Evolutionary conservation across 1,140 invertebrate genomes (phyloP), one percentile per base, ranked within the genome.

Genomic region (Drosophila aff.): DNA sequence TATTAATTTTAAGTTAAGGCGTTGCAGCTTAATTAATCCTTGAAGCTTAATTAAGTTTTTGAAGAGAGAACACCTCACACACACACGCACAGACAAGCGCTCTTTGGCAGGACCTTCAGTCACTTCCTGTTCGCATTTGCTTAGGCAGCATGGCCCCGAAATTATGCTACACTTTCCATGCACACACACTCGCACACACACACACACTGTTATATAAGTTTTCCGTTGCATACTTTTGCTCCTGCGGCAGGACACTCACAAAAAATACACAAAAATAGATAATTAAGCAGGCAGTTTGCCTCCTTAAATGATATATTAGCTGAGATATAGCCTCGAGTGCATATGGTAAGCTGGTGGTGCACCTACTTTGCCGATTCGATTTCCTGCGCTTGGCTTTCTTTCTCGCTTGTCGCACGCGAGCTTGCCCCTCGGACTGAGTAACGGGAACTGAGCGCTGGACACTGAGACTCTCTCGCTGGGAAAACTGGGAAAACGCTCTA

Each of bases 391-490:
- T n/a, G n/a, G n/a, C n/a, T 44, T 44, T 38, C 36, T 44, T 43
- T 59, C 26, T 36, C 73, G 66, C 81, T 79, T 55, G 60, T 72
- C 38, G 47, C 75, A 76, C 84, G 78, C 85, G 85, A 90, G 84
- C 84, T 84, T 61, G 79, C 72, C 85, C 76, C 84, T 90, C 81
- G 74, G 80, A 89, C 84, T 90, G 81, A 90, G 71, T 61, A 67
- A 81, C 47, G 59, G 66, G 62, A 81, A 67, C 82, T 59, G 63
- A 71, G 67, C 67, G 36, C 36, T 49, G 47, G 23, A 0, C 21
- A 1, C 52, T 38, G 33, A 16, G 4, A 7, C 33, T 44, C 18
- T 44, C 43, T 16, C 2, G 0, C 31, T 49, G 74, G 57, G 55
- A 71, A 71, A 69, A 36, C 31, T 18, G 31, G 49, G 40, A 49